Evolutionary conservation across 2,113 vertebrate genomes (phyloP), one percentile per base, ranked within the genome.

Genomic region (Sapayoa aenigma): DNA sequence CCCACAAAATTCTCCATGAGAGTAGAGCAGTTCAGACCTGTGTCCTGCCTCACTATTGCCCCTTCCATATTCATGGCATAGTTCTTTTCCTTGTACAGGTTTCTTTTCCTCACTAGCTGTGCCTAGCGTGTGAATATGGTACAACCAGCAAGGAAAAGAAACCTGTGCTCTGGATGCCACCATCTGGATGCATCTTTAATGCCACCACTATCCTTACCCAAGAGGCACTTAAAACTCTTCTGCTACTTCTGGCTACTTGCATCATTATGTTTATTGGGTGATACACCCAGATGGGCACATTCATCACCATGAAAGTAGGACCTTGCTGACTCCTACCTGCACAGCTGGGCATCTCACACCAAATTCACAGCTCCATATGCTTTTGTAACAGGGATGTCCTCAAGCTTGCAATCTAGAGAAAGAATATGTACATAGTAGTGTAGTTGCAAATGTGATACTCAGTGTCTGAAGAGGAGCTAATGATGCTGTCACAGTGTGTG

Each of bases 401-500:
- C 68, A 31, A 37, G 42, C 17, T 47, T 88, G 53, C 24, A 41
- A 28, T 22, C 22, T n/a, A 47, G 47, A 46, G 28, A 46, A 50
- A 41, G 8, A 42, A n/a, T 14, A 42, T 12, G 12, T 18, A 14
- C 22, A 6, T 15, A 56, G 30, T 14, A 52, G 30, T 13, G n/a
- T 22, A 44, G 49, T 2, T 67, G 11, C 35, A 72, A 50, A 55
- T 23, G 37, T 35, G 42, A 35, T 30, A 16, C 27, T 49, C 21
- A 10, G 12, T 9, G 53, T 10, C 35, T 66, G 59, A 62, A 62
- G 58, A 89, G 52, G 37, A 80, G 31, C 27, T 23, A 52, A 53
- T 9, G 25, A 35, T 2, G 17, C 15, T 49, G 28, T 39, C 28
- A 62, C 22, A 44, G 58, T 1, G 0, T 9, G 52, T 16, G 22